Conservation (phyloP, 1,140 invertebrate genomes). For the Zaprionus tsacasi region DNA sequence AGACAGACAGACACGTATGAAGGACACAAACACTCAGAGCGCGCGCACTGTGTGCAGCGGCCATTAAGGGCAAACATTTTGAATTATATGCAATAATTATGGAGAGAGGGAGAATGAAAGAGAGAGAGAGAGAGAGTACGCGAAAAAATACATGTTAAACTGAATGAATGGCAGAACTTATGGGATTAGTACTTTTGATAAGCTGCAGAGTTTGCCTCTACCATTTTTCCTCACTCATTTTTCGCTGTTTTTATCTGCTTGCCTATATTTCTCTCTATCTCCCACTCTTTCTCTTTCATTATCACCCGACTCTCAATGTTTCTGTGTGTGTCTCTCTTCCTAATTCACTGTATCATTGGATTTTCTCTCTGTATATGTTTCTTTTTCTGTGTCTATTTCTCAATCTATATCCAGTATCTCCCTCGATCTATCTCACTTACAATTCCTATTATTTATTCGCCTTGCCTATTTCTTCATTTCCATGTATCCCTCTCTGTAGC, state of each 20-base stretch:
- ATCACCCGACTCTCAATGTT: too few species aligned
- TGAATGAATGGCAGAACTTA: constrained; percentile 64
- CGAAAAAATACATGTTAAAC: constrained; percentile 39
- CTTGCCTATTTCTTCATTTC: too few species aligned
- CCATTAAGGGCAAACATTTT: constrained; percentile 33
- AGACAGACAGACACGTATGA: background rate
- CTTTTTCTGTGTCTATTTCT: background rate
- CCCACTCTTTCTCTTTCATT: too few species aligned
- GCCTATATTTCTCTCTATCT: background rate
- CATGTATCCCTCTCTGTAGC: too few species aligned
- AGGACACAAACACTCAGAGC: constrained; percentile 4
- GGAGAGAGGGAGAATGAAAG: background rate
- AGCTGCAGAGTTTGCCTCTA: constrained; percentile 30
- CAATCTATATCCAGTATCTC: too few species aligned
- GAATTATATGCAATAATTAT: constrained; percentile 59
- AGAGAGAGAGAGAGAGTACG: background rate
- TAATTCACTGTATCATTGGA: background rate
- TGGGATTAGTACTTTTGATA: constrained; percentile 58
- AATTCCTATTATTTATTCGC: too few species aligned
- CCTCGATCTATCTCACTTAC: too few species aligned
- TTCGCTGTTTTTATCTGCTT: too few species aligned
- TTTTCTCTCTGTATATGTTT: background rate
- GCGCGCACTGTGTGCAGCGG: background rate
- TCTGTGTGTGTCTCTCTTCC: too few species aligned
- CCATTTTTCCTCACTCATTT: too few species aligned